phyloP scores from a whole-genome alignment of 92 coral and sea anemone genomes.

The Chrysogorgia sp. region DNA sequence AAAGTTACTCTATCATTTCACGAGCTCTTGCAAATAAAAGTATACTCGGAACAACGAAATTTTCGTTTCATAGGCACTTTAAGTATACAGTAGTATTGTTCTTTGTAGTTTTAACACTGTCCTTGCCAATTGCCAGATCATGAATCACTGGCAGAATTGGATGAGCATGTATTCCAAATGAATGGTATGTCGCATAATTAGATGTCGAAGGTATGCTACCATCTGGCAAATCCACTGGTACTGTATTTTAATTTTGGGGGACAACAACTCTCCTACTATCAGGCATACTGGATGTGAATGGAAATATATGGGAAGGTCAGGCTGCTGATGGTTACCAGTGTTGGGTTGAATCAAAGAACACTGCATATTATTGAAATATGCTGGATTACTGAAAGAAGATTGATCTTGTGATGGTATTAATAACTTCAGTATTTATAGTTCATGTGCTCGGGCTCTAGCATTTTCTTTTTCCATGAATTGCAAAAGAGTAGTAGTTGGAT shows the following conservation, averaged over 20 bases:
- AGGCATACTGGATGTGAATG: no score
- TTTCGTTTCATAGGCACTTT: no score
- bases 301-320: no score
- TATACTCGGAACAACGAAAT: no score
- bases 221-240: neutral
- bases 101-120: neutral
- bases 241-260: no score
- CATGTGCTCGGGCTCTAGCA: slow-evolving; percentile 28
- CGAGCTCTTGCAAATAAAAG: no score
- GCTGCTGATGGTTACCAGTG: neutral
- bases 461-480: slow-evolving; percentile 28
- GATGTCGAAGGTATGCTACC: neutral
- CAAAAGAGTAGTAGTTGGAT: slow-evolving; percentile 10
- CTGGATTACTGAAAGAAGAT: no score
- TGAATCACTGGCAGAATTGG: neutral
- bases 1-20: no score
- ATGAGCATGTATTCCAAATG: neutral
- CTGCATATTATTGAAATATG: neutral
- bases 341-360: neutral
- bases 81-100: neutral
- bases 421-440: slow-evolving; percentile 13
- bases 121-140: no score
- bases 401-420: neutral
- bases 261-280: no score
- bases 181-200: neutral